Evolutionary conservation across 2,888 invertebrate species (phyloP), one percentile per base, ranked within the genome.

Genomic region (Macrosoma leucophasiata): DNA sequence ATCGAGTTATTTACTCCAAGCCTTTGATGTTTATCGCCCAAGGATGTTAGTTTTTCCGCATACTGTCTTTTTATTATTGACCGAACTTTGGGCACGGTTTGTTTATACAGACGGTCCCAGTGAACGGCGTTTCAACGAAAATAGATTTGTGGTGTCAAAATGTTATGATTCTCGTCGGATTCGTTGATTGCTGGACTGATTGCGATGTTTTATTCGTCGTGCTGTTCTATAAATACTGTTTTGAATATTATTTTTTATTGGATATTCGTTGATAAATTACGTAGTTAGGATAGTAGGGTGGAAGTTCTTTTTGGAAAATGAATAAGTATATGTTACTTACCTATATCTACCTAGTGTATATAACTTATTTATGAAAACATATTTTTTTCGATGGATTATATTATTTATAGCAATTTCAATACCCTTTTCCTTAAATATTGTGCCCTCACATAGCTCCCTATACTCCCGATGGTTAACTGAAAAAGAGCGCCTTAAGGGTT

Each of bases 21-120:
- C 58, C 76, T 82, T 84, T 84, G 82, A 84, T 61, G 62, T 82
- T 77, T 74, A 79, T 64, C 57, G 63, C 49, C 55, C 59, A 62
- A 81, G 82, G 82, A 82, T 84, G 84, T 84, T 84, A 82, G 82
- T 84, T 82, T 82, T 82, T 81, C 82, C 81, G 78, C 79, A 78
- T 71, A 78, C 70, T 78, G 77, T 71, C 76, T 82, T 82, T 82
- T 84, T 82, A 81, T 81, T 73, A 79, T 82, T 81, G 81, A 71
- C 71, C 66, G 76, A 81, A 79, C 79, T 79, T 82, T 75, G 82
- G 82, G 76, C 76, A 69, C 68, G 58, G 73, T 69, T 64, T 82
- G 79, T 84, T 82, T 84, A 82, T 44, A 77, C 75, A 76, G 67
- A 62, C 76, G 64, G 62, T 63, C 62, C 62, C 57, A 53, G 60